A percentile compares a stretch with the other conserved stretches of the same genome.
These are phyloP conservation scores for Drosophila chauvacae DNA, from an alignment of 1,140 invertebrate species.

Conservation along the genomic window DNA sequence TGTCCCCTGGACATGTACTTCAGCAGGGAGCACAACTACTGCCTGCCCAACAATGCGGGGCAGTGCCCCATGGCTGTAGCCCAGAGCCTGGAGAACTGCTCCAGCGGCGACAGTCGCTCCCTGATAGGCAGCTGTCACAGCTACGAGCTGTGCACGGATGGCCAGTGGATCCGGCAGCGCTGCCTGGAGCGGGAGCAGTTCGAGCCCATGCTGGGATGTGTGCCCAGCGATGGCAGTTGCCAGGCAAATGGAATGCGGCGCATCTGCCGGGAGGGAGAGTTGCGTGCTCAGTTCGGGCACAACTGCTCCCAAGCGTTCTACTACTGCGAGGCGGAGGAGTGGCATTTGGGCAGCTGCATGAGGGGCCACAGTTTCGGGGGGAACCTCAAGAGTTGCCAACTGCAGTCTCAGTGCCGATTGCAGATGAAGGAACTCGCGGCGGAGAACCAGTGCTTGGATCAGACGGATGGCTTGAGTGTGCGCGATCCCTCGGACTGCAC, in stretches of 20 bases:
- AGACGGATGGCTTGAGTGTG: conserved; percentile 60
- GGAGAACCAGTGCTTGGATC: conserved; percentile 40
- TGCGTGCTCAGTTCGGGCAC: conserved; percentile 17
- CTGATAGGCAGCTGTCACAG: conserved; percentile 61
- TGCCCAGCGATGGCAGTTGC: conserved; percentile 60
- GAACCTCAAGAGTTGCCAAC: conserved; percentile 31
- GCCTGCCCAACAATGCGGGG: conserved; percentile 59
- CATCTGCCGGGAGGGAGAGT: conserved; percentile 44
- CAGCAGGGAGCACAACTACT: conserved; percentile 66
- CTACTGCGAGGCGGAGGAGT: conserved; percentile 63
- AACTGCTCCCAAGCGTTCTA: conserved; percentile 69
- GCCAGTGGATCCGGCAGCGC: conserved; percentile 39
- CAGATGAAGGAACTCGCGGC: not conserved
- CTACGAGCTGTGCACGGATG: conserved; percentile 54
- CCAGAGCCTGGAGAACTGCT: conserved; percentile 13
- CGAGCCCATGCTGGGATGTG: conserved; percentile 58
- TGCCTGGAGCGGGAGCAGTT: conserved; percentile 55
- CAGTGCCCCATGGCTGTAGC: conserved; percentile 28
- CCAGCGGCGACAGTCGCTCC: conserved; percentile 28
- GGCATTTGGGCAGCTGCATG: conserved; percentile 63
- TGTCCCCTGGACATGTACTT: conserved; percentile 79
- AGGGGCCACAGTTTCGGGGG: conserved; percentile 52
- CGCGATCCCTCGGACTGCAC: conserved; percentile 63
- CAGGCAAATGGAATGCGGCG: conserved; percentile 62
- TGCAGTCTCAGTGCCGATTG: conserved; percentile 31